Conservation (phyloP, 2,113 vertebrate species). For the Chamaetylas fuelleborni region DNA sequence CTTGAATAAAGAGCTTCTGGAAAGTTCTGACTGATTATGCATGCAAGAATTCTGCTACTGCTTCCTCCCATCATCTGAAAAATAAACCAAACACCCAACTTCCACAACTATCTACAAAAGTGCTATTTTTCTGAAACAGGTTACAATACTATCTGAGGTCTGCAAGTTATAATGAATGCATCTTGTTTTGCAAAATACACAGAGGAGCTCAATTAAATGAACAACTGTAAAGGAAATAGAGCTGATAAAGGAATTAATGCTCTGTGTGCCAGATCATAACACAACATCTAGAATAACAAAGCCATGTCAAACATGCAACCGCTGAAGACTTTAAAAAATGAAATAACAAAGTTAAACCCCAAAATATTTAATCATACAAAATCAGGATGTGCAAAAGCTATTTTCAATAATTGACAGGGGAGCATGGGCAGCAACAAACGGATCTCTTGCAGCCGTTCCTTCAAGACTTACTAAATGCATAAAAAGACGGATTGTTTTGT, state of each 20-base stretch:
- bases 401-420: not conserved
- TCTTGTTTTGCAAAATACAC: conserved; percentile 63
- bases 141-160: conserved; percentile 35
- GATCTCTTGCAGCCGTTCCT: not conserved
- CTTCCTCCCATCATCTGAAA: conserved; percentile 52
- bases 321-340: conserved; percentile 1
- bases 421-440: not conserved
- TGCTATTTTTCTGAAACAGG: not conserved
- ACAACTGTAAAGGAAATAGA: conserved; percentile 59
- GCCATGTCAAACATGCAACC: conserved; percentile 47
- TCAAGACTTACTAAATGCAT: not conserved
- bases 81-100: conserved; percentile 55
- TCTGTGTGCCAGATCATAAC: conserved; percentile 53
- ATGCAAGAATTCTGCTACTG: conserved; percentile 56
- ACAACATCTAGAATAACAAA: conserved; percentile 66
- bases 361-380: not conserved
- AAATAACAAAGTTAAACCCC: conserved; percentile 5
- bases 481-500: not conserved
- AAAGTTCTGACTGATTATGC: conserved; percentile 57
- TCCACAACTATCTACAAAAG: conserved; percentile 36
- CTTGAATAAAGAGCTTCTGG: conserved; percentile 61
- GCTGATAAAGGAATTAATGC: conserved; percentile 68
- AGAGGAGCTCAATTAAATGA: conserved; percentile 60
- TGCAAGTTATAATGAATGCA: conserved; percentile 37
- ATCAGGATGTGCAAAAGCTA: not conserved